Base-by-base conservation (phyloP, 2,888 invertebrate species). In the Pristionchus fissidentatus region DNA sequence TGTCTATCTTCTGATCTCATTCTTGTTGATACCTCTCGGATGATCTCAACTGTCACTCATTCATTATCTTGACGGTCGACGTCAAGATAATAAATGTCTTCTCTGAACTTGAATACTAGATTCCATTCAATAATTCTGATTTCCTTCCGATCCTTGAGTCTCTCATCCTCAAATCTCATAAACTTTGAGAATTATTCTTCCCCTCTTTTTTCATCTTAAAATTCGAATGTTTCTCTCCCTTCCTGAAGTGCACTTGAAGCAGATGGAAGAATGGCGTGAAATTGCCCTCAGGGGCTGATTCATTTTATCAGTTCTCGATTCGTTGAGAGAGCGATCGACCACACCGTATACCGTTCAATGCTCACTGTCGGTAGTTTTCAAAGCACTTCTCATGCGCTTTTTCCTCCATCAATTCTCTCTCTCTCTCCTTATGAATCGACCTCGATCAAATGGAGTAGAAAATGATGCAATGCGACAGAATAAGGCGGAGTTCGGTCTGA, bases 361-460 rank as follows among this genome's bases (percentile, higher is more conserved):
- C n/a, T n/a, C n/a, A n/a, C n/a, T 22, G 38, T 38, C 66, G 66
- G 66, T 38, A 38, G 66, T 66, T 66, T 22, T 66, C 35, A 66
- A 66, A 66, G 66, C 35, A 29, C 66, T 38, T 66, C 60, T 60
- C 60, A 60, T 60, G 60, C 57, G 35, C 66, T 66, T 66, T 66
- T 66, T 66, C 38, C 15, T 66, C 38, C 66, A 66, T 66, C 66
- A 66, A 66, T 66, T 66, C 66, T 66, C 60, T 60, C 60, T 66
- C 66, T 66, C 60, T 60, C 60, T 52, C 66, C 66, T 66, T 66
- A 66, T 66, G 66, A 66, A 66, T 66, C 66, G 66, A 66, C 66
- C 66, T 66, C 66, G 66, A 66, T 66, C 66, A 66, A 66, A 66
- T 66, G 66, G 66, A 66, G 22, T 66, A 66, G 66, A 66, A 66